Percentiles rank a stretch among this genome's conserved stretches.
Evolutionary conservation across 2,888 invertebrate genomes (phyloP).

Genomic region (Kryphioiulus occultus): DNA sequence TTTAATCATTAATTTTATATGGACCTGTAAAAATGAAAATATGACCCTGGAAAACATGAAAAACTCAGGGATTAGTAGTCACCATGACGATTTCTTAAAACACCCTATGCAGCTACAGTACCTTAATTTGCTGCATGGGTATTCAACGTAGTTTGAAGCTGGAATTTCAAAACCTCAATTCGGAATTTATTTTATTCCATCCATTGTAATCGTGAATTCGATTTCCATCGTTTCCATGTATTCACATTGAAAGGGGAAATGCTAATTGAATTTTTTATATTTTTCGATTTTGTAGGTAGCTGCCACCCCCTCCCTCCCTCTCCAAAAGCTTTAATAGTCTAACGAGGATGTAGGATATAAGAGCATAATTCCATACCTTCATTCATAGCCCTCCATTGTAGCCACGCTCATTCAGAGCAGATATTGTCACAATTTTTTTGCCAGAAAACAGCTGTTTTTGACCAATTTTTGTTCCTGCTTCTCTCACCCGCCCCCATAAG

Average conservation of each 20-base stretch:
- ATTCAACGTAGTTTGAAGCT: neutral
- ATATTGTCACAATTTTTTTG: constrained; percentile 36
- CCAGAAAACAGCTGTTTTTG: neutral
- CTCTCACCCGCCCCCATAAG: constrained; percentile 21
- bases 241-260: neutral
- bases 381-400: constrained; percentile 2
- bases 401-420: neutral
- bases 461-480: neutral
- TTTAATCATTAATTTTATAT: too few species aligned
- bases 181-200: neutral
- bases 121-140: neutral
- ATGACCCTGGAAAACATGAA: too few species aligned
- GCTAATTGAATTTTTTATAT: constrained; percentile 1
- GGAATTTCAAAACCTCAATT: neutral
- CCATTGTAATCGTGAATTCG: neutral
- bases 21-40: too few species aligned
- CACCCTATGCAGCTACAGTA: neutral
- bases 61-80: too few species aligned
- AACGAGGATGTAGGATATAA: constrained; percentile 21
- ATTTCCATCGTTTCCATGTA: constrained; percentile 10
- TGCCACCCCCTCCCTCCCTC: neutral
- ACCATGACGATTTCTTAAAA: neutral
- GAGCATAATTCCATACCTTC: neutral
- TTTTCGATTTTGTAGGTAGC: neutral
- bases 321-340: neutral